Percentiles rank a stretch among this genome's conserved stretches.
Conservation (phyloP, 1,140 invertebrate species). For the Epicauta chinensis region DNA sequence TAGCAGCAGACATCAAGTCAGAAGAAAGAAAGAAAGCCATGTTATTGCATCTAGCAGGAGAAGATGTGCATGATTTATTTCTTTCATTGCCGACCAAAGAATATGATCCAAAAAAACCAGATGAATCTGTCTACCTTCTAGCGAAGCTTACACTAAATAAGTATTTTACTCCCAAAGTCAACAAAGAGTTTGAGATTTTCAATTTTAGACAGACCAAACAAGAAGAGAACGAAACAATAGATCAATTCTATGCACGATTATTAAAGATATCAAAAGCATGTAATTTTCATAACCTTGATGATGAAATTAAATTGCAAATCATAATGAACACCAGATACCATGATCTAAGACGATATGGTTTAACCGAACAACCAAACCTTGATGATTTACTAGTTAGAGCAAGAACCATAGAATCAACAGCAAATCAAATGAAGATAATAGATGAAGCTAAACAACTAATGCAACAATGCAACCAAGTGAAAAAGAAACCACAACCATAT, state of each 20-base stretch:
- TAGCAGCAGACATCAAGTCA: no score
- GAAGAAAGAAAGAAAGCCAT: no score
- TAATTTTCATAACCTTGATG: background rate
- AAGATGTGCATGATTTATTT: no score
- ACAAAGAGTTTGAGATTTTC: slow-evolving; percentile 1
- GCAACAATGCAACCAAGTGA: no score
- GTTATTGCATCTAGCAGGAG: no score
- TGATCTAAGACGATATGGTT: background rate
- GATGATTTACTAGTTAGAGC: background rate
- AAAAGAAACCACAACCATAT: no score
- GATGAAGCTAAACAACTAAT: no score
- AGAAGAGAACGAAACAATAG: slow-evolving; percentile 1
- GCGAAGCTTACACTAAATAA: no score
- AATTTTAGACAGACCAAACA: background rate
- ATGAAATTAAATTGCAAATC: slow-evolving; percentile 3
- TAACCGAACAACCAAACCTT: slow-evolving; percentile 1
- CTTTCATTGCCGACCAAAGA: no score
- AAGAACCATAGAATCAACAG: background rate
- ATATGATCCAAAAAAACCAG: no score
- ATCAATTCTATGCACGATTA: slow-evolving; percentile 4
- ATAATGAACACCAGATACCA: background rate
- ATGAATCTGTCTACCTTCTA: no score
- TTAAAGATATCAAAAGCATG: slow-evolving; percentile 3
- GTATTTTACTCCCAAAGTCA: background rate
- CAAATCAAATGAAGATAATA: background rate